phyloP scores from a whole-genome alignment of 2,113 vertebrate genomes.

The Ginglymostoma cirratum region DNA sequence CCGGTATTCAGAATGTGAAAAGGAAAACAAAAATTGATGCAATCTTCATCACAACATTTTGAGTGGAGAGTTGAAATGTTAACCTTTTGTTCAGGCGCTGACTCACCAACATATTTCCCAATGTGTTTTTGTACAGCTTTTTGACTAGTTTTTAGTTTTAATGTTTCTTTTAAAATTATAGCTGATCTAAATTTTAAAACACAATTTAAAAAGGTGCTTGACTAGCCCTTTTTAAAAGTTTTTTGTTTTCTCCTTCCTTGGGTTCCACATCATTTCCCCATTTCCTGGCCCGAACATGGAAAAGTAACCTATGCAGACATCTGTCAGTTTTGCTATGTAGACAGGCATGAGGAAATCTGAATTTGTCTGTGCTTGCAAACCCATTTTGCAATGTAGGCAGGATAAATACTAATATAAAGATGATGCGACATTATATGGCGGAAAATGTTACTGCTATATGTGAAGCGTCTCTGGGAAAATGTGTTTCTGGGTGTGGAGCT shows the following conservation, averaged over 20 bases:
- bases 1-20: too few species aligned
- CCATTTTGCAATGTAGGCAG: neutral
- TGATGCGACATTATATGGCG: neutral
- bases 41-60: neutral
- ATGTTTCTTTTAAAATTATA: neutral
- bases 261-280: neutral
- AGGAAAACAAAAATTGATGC: neutral
- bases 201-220: neutral
- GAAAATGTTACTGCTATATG: neutral
- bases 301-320: neutral
- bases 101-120: neutral
- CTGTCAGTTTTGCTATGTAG: neutral
- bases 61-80: neutral
- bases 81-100: neutral
- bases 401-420: neutral
- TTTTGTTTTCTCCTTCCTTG: neutral
- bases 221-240: neutral
- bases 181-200: neutral
- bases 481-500: neutral
- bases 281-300: neutral
- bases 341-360: neutral
- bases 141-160: neutral
- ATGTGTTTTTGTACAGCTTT: neutral
- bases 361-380: neutral
- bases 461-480: neutral